These are phyloP conservation scores for Nasalis larvatus DNA, from an alignment of 2,113 vertebrate species.

Conservation along the genomic window DNA sequence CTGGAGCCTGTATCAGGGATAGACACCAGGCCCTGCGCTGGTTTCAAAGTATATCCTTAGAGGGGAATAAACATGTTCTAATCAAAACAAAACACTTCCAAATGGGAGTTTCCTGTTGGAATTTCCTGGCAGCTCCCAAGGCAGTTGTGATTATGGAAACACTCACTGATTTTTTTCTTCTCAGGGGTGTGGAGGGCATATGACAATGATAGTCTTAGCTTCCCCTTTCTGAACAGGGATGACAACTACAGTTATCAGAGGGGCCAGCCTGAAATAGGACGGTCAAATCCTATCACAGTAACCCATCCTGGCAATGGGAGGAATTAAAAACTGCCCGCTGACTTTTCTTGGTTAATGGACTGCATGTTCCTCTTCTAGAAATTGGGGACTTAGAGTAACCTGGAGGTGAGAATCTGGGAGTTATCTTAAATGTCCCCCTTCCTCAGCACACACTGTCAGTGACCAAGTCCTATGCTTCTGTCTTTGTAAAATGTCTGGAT, in stretches of 20 bases:
- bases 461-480: neutral
- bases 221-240: neutral
- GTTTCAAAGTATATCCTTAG: conserved; percentile 46
- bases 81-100: conserved; percentile 72
- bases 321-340: neutral
- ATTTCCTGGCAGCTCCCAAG: conserved; percentile 71
- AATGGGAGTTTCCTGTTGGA: conserved; percentile 64
- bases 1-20: neutral
- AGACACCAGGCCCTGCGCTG: neutral
- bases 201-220: neutral
- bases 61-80: conserved; percentile 66
- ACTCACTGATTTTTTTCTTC: conserved; percentile 6
- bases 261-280: neutral
- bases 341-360: rapidly evolving
- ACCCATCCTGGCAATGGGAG: neutral
- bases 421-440: neutral
- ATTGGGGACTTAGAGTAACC: neutral
- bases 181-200: neutral
- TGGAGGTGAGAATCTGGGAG: neutral
- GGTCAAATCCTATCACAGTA: too few species aligned
- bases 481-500: neutral
- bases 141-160: conserved; percentile 60
- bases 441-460: neutral
- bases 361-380: neutral
- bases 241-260: neutral